Base-by-base conservation (phyloP, 2,113 vertebrate genomes). In the Egretta garzetta region DNA sequence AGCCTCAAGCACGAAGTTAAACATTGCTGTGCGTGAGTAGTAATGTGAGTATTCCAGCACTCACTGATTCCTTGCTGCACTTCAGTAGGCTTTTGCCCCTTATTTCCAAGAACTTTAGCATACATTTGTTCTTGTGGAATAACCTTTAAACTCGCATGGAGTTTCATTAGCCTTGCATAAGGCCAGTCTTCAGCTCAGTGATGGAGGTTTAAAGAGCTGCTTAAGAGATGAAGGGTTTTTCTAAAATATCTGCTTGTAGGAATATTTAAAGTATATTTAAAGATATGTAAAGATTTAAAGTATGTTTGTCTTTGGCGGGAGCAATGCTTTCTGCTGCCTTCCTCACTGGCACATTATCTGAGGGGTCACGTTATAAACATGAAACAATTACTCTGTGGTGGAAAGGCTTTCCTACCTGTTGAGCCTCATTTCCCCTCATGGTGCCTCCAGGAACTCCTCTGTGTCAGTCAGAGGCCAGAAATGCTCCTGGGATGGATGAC, bases 311-410 rank as follows among this genome's bases (percentile, higher is more conserved):
- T 87, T 91, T 71, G 4, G 8, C 59, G 28, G 7, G 20, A 77
- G 13, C 30, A 87, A 33, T 75, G 19, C 6, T 60, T 80, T 92
- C 16, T 68, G 10, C 64, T 82, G 23, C 33, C 28, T 63, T 76
- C n/a, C 32, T 89, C 39, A 45, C 6, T 71, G 68, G 32, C 26
- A 66, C 4, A 3, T 63, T 85, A 6, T 72, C 21, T 83, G 20
- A 56, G 33, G 12, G 9, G 4, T 49, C 3, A 0, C 1, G 64
- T 91, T 81, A 30, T 63, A 52, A 90, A 67, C 0, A 0, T 70
- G 33, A 86, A 90, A 43, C 15, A 47, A 60, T 21, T 64, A 11
- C 30, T 84, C 11, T 45, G 2, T 66, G 50, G 6, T 7, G 4
- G 52, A 91, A 83, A 71, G 8, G 8, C 10, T 84, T 84, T 92